These are phyloP conservation scores for Phalera bucephala DNA, from an alignment of 2,888 invertebrate species.

Conservation along the genomic window DNA sequence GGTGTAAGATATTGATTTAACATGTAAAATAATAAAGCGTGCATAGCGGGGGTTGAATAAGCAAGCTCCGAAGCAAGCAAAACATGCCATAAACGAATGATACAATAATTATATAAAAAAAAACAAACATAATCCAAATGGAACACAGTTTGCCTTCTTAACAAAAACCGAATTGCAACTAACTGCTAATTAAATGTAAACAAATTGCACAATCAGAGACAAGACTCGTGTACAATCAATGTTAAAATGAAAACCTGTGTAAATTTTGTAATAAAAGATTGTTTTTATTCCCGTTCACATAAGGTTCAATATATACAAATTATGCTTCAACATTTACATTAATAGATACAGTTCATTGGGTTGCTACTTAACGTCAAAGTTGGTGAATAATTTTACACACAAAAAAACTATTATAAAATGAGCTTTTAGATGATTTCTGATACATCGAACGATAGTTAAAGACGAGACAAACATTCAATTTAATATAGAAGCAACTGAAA, in stretches of 20 bases:
- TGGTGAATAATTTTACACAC: slow-evolving; percentile 58
- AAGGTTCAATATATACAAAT: slow-evolving; percentile 81
- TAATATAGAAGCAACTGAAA: not conserved
- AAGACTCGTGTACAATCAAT: slow-evolving; percentile 56
- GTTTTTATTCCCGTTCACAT: slow-evolving; percentile 79
- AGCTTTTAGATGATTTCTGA: slow-evolving; percentile 44
- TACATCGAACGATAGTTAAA: slow-evolving; percentile 48
- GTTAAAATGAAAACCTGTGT: slow-evolving; percentile 66
- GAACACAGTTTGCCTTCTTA: slow-evolving; percentile 47
- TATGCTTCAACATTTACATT: slow-evolving; percentile 77
- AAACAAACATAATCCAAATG: slow-evolving; percentile 37
- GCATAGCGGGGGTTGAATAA: slow-evolving; percentile 32
- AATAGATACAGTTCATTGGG: slow-evolving; percentile 65
- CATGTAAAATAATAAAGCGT: slow-evolving; percentile 35
- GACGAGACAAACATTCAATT: slow-evolving; percentile 14
- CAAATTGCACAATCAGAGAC: slow-evolving; percentile 63
- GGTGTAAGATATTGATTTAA: slow-evolving; percentile 19
- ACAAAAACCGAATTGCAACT: slow-evolving; percentile 44
- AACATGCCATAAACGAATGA: slow-evolving; percentile 51
- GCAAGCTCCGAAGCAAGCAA: slow-evolving; percentile 59
- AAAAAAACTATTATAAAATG: slow-evolving; percentile 67
- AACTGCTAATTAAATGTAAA: slow-evolving; percentile 45
- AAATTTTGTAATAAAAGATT: slow-evolving; percentile 76
- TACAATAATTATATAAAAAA: slow-evolving; percentile 25
- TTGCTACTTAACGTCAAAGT: slow-evolving; percentile 56